Percentiles rank a stretch among this genome's conserved stretches.
These are phyloP conservation scores for Acleris literana DNA, from an alignment of 2,888 invertebrate species.

Conservation along the genomic window DNA sequence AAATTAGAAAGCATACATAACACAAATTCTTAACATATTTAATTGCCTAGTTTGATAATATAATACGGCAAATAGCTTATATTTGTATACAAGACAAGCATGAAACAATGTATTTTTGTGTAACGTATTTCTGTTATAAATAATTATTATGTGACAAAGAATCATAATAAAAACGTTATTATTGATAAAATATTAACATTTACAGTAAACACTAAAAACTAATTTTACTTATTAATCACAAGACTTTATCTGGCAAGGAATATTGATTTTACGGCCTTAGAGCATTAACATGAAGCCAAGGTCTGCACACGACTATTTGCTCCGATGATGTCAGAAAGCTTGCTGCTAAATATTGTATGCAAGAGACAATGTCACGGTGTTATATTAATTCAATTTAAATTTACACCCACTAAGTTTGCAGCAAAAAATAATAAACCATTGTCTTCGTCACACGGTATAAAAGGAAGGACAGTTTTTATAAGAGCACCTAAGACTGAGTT, in stretches of 20 bases:
- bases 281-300: slow-evolving; percentile 33
- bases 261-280: slow-evolving; percentile 29
- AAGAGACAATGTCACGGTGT: slow-evolving; percentile 47
- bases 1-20: no score
- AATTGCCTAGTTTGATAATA: no score
- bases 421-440: slow-evolving; percentile 30
- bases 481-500: slow-evolving; percentile 2
- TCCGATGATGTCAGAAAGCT: slow-evolving; percentile 46
- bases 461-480: slow-evolving; percentile 4
- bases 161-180: background rate
- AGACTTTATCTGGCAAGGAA: slow-evolving; percentile 20
- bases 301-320: slow-evolving; percentile 20
- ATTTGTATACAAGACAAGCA: no score
- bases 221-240: slow-evolving; percentile 4
- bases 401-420: slow-evolving; percentile 36
- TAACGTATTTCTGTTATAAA: no score
- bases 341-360: slow-evolving; percentile 41
- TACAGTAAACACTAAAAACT: background rate
- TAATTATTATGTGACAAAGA: no score
- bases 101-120: no score
- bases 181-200: background rate
- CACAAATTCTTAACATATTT: no score
- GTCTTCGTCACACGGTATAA: slow-evolving; percentile 8
- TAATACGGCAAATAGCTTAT: no score
- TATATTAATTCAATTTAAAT: slow-evolving; percentile 39